Evolutionary conservation across 1,140 invertebrate genomes (phyloP), one percentile per base, ranked within the genome.

Genomic region (Orius insidiosus): DNA sequence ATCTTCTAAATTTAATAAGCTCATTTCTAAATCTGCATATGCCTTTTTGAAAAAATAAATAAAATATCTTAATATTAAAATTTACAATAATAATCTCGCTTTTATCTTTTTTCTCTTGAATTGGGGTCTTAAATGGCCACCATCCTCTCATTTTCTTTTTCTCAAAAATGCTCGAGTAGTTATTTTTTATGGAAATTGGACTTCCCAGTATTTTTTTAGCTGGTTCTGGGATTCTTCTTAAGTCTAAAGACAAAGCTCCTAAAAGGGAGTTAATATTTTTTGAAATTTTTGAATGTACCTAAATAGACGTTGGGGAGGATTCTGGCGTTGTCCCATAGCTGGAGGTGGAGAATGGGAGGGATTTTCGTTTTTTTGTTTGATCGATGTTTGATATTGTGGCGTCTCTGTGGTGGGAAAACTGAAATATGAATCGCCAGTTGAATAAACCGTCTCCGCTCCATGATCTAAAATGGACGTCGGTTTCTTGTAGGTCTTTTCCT

Each of bases 341-440:
- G 61, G 5, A 67, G 43, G 46, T 63, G 53, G 0, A 67, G 52
- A 51, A 73, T 69, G 2, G 69, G 60, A 1, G 70, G 72, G 39
- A 69, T 68, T 15, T 34, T 39, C 13, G 53, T 37, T 53, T 64
- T 67, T 30, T 59, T 63, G 51, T 54, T 0, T 67, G 54, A 0
- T 67, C 54, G 55, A 90, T 81, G 24, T 24, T 24, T 24, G 24
- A 24, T 61, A 78, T 76, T 55, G 80, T 74, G 59, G 90, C 85
- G 1, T 75, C 71, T 34, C 72, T 70, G 33, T 83, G 68, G 60
- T 89, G 92, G 40, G 76, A 74, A 54, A 92, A 77, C 7, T 69
- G 71, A 58, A 85, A 93, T 33, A 90, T 66, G 66, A 92, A 90
- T 56, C 86, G 64, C 87, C 87, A 92, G 62, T 92, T 92, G 63